phyloP scores from a whole-genome alignment of 2,888 invertebrate species.

The Clunio marinus region DNA sequence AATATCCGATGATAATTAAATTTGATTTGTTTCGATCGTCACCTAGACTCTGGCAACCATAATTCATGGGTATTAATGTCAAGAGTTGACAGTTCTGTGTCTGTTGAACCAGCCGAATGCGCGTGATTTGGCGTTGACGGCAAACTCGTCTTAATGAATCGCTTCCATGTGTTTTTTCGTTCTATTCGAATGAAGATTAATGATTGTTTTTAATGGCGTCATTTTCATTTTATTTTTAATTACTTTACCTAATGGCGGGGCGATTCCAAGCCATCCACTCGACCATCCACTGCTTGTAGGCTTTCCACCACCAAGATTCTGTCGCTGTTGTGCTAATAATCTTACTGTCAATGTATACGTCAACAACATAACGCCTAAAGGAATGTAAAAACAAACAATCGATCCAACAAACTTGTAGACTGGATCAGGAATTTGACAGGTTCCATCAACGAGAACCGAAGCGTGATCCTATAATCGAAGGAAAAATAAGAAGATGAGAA shows the following conservation, averaged over 20 bases:
- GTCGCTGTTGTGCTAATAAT: conserved; percentile 76
- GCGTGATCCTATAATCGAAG: conserved; percentile 62
- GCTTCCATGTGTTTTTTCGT: conserved; percentile 73
- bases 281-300: conserved; percentile 47
- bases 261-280: conserved; percentile 68
- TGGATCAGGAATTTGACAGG: conserved; percentile 83
- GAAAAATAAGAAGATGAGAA: neutral
- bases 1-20: neutral
- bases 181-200: conserved; percentile 51
- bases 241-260: conserved; percentile 54
- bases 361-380: conserved; percentile 87
- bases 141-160: conserved; percentile 57
- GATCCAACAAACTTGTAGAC: conserved; percentile 89
- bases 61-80: conserved; percentile 68
- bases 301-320: conserved; percentile 58
- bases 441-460: conserved; percentile 75
- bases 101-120: conserved; percentile 71
- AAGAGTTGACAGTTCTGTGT: conserved; percentile 77
- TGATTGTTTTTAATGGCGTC: neutral
- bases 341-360: conserved; percentile 92
- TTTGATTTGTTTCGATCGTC: conserved; percentile 36
- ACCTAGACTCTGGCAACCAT: conserved; percentile 70
- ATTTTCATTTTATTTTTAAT: neutral
- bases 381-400: conserved; percentile 93
- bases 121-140: conserved; percentile 61